phyloP scores from a whole-genome alignment of 2,113 vertebrate genomes.

The Passer montanus region DNA sequence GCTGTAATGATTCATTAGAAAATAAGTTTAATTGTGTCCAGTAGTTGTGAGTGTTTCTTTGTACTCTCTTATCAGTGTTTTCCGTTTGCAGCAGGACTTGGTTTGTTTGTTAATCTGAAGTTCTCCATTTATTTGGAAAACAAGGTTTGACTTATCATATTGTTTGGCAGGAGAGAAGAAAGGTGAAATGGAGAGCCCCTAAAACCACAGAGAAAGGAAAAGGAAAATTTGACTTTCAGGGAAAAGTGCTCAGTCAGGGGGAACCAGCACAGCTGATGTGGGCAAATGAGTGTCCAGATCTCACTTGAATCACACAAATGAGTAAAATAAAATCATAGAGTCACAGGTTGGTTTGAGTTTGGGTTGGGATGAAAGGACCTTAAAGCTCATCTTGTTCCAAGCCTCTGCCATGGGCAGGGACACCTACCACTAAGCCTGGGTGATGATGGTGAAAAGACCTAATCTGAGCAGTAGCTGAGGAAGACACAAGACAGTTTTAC shows the following conservation, averaged over 20 bases:
- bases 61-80: slow-evolving; percentile 70
- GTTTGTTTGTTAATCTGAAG: slow-evolving; percentile 59
- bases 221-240: background rate
- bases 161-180: slow-evolving; percentile 49
- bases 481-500: background rate
- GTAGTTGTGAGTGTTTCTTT: slow-evolving; percentile 63
- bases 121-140: slow-evolving; percentile 73
- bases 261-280: background rate
- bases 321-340: background rate
- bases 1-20: slow-evolving; percentile 27
- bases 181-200: background rate
- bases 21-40: slow-evolving; percentile 59
- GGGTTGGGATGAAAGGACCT: background rate
- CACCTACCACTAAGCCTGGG: background rate
- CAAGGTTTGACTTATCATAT: slow-evolving; percentile 53
- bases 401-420: background rate
- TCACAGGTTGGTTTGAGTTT: background rate
- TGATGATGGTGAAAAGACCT: background rate
- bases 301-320: background rate
- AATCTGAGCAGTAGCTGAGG: background rate
- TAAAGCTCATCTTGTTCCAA: background rate
- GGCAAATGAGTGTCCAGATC: background rate
- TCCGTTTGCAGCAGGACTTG: slow-evolving; percentile 46
- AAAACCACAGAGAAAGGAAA: background rate
- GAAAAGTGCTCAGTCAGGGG: background rate